These are phyloP conservation scores for Pectinophora gossypiella DNA, from an alignment of 1,140 invertebrate species.

Conservation along the genomic window DNA sequence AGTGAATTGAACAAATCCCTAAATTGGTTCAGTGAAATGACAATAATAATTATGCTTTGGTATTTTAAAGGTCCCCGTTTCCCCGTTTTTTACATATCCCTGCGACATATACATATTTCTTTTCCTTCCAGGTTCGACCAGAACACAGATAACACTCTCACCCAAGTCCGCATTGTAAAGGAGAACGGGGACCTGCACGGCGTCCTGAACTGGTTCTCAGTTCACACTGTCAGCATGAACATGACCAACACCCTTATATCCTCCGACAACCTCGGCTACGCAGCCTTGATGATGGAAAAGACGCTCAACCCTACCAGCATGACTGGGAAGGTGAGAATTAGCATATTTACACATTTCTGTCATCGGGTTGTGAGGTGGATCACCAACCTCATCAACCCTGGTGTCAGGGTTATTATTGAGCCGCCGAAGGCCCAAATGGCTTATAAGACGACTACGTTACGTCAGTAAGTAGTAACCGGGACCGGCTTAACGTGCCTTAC, in stretches of 20 bases:
- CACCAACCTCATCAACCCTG: no score
- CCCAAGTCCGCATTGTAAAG: conserved; percentile 85
- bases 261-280: conserved; percentile 96
- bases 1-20: no score
- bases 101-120: not conserved
- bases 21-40: no score
- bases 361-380: no score
- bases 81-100: not conserved
- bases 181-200: conserved; percentile 79
- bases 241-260: conserved; percentile 94
- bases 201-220: conserved; percentile 93
- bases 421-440: no score
- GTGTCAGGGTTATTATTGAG: no score
- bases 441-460: no score
- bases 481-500: no score
- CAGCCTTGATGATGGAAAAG: conserved; percentile 88
- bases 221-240: conserved; percentile 96
- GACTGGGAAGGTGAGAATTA: conserved; percentile 80
- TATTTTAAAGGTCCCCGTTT: no score
- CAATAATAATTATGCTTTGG: no score
- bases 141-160: conserved; percentile 89
- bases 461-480: no score
- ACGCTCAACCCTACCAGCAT: conserved; percentile 81
- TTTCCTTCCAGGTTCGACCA: conserved; percentile 83
- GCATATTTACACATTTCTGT: not conserved